Evolutionary conservation across 92 coral and sea anemone genomes (phyloP).

Genomic region (Phenganax marumi): DNA sequence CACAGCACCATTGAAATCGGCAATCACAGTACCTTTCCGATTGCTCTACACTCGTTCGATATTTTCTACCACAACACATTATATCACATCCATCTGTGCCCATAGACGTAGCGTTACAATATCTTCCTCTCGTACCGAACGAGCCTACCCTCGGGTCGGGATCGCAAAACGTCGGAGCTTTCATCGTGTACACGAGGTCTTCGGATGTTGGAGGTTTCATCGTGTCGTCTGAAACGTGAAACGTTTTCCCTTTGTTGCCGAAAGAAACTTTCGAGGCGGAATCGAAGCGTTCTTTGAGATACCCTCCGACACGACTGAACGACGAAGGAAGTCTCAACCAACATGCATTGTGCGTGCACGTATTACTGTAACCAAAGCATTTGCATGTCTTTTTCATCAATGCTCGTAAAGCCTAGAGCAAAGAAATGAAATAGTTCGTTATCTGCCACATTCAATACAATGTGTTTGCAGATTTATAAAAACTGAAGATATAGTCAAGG

Average conservation of each 20-base stretch:
- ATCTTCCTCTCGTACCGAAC: conserved; percentile 85
- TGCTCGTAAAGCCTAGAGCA: conserved; percentile 72
- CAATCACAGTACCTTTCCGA: conserved; percentile 72
- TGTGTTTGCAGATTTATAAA: neutral
- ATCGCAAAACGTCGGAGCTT: conserved; percentile 85
- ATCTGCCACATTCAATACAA: neutral
- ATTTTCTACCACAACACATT: conserved; percentile 86
- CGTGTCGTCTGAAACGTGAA: conserved; percentile 64
- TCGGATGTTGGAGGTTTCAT: conserved; percentile 71
- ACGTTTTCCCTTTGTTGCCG: conserved; percentile 58
- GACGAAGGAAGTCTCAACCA: conserved; percentile 78
- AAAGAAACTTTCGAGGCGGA: conserved; percentile 91
- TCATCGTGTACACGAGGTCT: conserved; percentile 80
- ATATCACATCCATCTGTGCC: conserved; percentile 95
- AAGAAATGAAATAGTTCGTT: neutral
- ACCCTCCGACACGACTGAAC: conserved; percentile 72
- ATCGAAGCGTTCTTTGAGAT: conserved; percentile 83
- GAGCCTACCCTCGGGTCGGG: conserved; percentile 76
- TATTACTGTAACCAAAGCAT: conserved; percentile 89
- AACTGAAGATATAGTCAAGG: neutral
- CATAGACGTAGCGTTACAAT: conserved; percentile 81
- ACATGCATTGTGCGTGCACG: conserved; percentile 87
- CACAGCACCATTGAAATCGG: conserved; percentile 83
- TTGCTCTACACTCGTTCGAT: conserved; percentile 66
- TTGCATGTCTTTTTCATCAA: conserved; percentile 80